Conservation (phyloP, 2,888 invertebrate species). For the Hirtodrosophila confusa region DNA sequence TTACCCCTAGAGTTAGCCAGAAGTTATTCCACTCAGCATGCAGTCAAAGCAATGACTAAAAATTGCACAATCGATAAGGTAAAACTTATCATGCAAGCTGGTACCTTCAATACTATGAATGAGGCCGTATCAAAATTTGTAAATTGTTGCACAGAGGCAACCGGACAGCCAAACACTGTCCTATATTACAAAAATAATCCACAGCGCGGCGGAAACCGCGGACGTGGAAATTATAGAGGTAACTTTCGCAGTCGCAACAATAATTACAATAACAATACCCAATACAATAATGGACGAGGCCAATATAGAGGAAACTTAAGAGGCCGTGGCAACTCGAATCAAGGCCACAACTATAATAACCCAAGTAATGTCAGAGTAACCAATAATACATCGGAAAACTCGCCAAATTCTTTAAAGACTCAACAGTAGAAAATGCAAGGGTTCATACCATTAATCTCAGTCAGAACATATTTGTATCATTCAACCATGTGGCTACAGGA, state of each 20-base stretch:
- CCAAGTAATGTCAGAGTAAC: slow-evolving; percentile 11
- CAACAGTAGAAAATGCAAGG: slow-evolving; percentile 12
- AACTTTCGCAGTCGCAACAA: neutral
- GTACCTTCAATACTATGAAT: slow-evolving; percentile 57
- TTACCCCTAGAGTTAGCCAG: slow-evolving; percentile 16
- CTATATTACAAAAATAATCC: slow-evolving; percentile 5
- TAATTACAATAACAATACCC: slow-evolving; percentile 4
- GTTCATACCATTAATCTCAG: slow-evolving; percentile 24
- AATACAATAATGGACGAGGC: slow-evolving; percentile 17
- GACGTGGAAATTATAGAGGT: slow-evolving; percentile 3
- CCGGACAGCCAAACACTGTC: slow-evolving; percentile 6
- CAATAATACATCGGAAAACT: slow-evolving; percentile 15
- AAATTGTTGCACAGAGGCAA: slow-evolving; percentile 9
- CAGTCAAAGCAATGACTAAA: slow-evolving; percentile 30
- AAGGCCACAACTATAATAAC: slow-evolving; percentile 10
- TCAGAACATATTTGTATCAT: slow-evolving; percentile 15
- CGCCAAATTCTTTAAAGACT: slow-evolving; percentile 5
- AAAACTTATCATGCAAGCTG: slow-evolving; percentile 20
- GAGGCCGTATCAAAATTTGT: slow-evolving; percentile 12
- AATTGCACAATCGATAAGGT: slow-evolving; percentile 17
- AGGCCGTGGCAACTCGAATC: slow-evolving; percentile 4
- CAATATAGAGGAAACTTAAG: slow-evolving; percentile 23
- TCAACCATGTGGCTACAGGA: slow-evolving; percentile 11
- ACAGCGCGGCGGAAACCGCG: slow-evolving; percentile 1
- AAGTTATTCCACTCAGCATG: slow-evolving; percentile 20